These are phyloP conservation scores for Ganaspis brasiliensis DNA, from an alignment of 2,888 invertebrate genomes.

Conservation along the genomic window DNA sequence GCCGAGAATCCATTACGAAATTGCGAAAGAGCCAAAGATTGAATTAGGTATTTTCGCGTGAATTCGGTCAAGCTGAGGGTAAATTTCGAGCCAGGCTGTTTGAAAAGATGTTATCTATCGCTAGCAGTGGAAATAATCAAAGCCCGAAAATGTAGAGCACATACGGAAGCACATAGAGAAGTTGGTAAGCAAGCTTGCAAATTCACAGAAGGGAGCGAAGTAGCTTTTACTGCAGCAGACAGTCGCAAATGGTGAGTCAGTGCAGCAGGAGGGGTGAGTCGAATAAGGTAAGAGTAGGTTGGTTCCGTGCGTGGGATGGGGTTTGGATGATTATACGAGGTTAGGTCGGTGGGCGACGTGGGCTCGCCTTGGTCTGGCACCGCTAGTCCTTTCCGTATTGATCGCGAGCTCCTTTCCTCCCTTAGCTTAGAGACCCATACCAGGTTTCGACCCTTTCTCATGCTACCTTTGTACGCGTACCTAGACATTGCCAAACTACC, in stretches of 20 bases:
- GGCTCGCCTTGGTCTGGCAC: conserved; percentile 79
- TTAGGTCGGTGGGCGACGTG: conserved; percentile 74
- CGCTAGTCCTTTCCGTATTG: conserved; percentile 80
- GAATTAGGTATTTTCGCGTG: neutral
- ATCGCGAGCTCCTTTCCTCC: conserved; percentile 78
- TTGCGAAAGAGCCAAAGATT: neutral
- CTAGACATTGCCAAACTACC: conserved; percentile 29
- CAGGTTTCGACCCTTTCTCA: conserved; percentile 70
- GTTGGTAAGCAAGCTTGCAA: conserved; percentile 39
- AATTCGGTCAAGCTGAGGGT: neutral
- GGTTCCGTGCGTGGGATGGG: conserved; percentile 66
- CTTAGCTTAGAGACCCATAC: conserved; percentile 72
- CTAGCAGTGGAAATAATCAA: neutral
- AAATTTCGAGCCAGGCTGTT: neutral
- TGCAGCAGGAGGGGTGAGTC: conserved; percentile 66
- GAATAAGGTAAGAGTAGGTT: conserved; percentile 71
- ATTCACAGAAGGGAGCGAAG: conserved; percentile 28
- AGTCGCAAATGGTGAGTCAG: conserved; percentile 67
- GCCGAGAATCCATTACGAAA: too few species aligned
- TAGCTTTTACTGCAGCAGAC: conserved; percentile 47
- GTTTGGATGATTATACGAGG: conserved; percentile 74
- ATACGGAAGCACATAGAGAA: conserved; percentile 8
- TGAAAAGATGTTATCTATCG: conserved; percentile 11
- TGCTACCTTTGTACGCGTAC: conserved; percentile 31
- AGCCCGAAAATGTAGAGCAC: neutral